Evolutionary conservation across 1,140 invertebrate genomes (phyloP), one percentile per base, ranked within the genome.

Genomic region (Drosophila guanche): DNA sequence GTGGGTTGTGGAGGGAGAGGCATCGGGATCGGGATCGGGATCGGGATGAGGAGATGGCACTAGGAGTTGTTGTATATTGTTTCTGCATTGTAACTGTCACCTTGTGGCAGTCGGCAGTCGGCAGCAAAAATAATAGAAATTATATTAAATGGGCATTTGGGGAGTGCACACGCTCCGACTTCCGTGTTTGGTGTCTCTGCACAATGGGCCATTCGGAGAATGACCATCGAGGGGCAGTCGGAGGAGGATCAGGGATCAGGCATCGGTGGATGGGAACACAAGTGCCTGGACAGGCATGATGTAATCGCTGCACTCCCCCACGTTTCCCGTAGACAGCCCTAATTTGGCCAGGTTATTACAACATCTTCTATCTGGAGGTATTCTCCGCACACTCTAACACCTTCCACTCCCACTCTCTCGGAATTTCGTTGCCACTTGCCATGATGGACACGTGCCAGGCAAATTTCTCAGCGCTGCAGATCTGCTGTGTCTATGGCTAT

Each of bases 71-170:
- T 85, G 77, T 76, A 86, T 80, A 85, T 80, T 86, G 78, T 85
- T 85, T 76, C 72, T 86, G 80, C 81, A 70, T 86, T 85, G 81
- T 85, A 85, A 86, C 81, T 85, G 81, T 85, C 81, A 85, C 81
- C 81, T 80, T 50, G 77, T 80, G 76, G 83, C 81, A 85, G 80
- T 86, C 77, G 60, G 67, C 81, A 74, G 71, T 68, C 22, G 65
- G 48, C 29, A n/a, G n/a, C n/a, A 80, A 55, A 80, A 85, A 85
- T 85, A 85, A 86, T 81, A 86, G 81, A 86, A 85, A 85, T 85
- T 85, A 86, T 85, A 86, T 85, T 76, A 85, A 85, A 85, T 85
- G 81, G 81, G 76, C 77, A 86, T 80, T 85, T 77, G 65, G 81
- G 81, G 81, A 85, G 81, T 85, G 76, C 83, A 63, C 70, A 73